These are phyloP conservation scores for Plebejus anna DNA, from an alignment of 2,888 invertebrate genomes.

Conservation along the genomic window DNA sequence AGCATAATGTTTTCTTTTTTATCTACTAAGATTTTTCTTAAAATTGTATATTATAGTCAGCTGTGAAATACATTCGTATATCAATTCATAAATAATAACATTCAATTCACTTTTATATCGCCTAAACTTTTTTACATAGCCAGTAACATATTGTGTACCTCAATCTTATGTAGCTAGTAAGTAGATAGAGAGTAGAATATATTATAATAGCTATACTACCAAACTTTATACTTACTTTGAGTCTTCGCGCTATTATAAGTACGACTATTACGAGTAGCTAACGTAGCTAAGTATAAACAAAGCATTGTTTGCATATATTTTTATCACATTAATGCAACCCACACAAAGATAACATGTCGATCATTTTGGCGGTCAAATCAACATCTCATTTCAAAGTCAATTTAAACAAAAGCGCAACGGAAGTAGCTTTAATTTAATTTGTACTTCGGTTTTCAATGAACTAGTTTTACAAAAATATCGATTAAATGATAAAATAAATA, in stretches of 20 bases:
- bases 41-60: no score
- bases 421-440: not conserved
- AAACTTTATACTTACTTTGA: not conserved
- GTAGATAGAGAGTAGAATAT: no score
- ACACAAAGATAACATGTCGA: not conserved
- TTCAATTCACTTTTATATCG: not conserved
- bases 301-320: constrained; percentile 10
- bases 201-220: not conserved
- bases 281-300: not conserved
- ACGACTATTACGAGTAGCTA: not conserved
- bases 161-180: no score
- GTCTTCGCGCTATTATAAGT: not conserved
- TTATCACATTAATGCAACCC: not conserved
- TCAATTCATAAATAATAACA: not conserved
- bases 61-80: not conserved
- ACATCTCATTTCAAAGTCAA: not conserved
- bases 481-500: not conserved
- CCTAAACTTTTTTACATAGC: not conserved
- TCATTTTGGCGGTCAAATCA: constrained; percentile 12
- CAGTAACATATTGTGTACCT: not conserved
- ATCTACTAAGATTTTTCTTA: no score
- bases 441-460: constrained; percentile 4
- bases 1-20: no score
- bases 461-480: not conserved
- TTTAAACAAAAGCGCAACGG: constrained; percentile 7